These are phyloP conservation scores for Epinephelus fuscoguttatus DNA, from an alignment of 2,113 vertebrate species.

Conservation along the genomic window DNA sequence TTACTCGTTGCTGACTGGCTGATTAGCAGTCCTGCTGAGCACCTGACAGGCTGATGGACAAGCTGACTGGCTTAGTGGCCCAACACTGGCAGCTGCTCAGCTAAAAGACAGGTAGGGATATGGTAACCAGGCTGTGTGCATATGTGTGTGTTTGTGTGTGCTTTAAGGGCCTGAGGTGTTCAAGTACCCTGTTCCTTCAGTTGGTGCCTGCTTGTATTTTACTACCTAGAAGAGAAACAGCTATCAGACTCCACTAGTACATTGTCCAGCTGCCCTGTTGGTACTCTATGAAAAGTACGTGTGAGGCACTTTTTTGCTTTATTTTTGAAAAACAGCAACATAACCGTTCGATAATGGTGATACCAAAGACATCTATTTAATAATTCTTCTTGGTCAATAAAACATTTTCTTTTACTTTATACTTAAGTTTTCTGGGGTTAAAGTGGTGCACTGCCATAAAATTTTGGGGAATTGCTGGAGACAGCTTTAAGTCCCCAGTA, in stretches of 20 bases:
- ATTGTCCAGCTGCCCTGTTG: background rate
- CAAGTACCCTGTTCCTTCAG: background rate
- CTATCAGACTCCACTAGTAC: background rate
- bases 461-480: background rate
- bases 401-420: background rate
- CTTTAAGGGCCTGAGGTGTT: background rate
- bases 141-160: constrained; percentile 8
- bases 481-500: background rate
- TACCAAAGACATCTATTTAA: background rate
- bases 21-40: constrained; percentile 10
- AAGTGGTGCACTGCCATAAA: background rate
- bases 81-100: constrained; percentile 15
- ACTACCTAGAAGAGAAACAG: background rate
- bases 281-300: background rate
- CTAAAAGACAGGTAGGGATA: constrained; percentile 7
- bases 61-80: constrained; percentile 19
- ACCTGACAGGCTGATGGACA: constrained; percentile 31
- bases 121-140: background rate
- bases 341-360: background rate
- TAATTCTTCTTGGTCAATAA: background rate
- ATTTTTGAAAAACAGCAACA: background rate
- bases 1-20: constrained; percentile 24
- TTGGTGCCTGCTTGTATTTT: background rate
- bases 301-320: background rate
- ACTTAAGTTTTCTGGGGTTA: background rate